Percentiles rank a stretch among this genome's conserved stretches.
phyloP scores from a whole-genome alignment of 2,888 invertebrate genomes.

The Arrhopalites spinosus region DNA sequence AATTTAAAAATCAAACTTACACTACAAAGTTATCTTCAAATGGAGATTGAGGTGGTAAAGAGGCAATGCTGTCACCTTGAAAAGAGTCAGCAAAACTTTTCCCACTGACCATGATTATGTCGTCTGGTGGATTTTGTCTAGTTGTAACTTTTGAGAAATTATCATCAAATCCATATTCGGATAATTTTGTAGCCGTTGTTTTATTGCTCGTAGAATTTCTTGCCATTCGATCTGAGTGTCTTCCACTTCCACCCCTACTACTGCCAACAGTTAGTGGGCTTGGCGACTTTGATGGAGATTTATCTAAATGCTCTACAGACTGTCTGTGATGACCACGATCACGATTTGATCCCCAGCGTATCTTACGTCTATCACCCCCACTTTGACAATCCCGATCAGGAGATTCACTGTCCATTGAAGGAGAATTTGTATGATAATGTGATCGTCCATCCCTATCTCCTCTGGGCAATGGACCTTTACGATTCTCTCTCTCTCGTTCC shows the following conservation, averaged over 20 bases:
- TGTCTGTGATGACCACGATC: constrained; percentile 31
- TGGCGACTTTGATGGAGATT: neutral
- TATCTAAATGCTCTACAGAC: constrained; percentile 20
- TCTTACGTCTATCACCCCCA: constrained; percentile 30
- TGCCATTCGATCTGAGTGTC: neutral
- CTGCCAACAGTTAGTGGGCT: neutral
- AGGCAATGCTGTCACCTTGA: neutral
- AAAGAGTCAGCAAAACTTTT: constrained; percentile 6
- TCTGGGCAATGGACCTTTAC: neutral
- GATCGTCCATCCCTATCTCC: neutral
- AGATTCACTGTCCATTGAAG: constrained; percentile 54
- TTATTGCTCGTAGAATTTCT: too few species aligned
- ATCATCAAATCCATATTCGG: constrained; percentile 48
- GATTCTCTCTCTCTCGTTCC: neutral
- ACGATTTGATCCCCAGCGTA: constrained; percentile 28
- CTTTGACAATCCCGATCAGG: constrained; percentile 25
- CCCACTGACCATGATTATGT: neutral
- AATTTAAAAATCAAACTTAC: too few species aligned
- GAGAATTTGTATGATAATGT: constrained; percentile 52
- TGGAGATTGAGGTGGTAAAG: constrained; percentile 50
- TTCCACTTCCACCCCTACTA: neutral
- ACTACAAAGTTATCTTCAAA: constrained; percentile 54
- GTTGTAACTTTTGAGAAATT: constrained; percentile 41
- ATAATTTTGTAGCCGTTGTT: neutral
- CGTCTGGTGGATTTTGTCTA: constrained; percentile 1